Conservation (phyloP, 2,113 vertebrate species). For the Pituophis catenifer region DNA sequence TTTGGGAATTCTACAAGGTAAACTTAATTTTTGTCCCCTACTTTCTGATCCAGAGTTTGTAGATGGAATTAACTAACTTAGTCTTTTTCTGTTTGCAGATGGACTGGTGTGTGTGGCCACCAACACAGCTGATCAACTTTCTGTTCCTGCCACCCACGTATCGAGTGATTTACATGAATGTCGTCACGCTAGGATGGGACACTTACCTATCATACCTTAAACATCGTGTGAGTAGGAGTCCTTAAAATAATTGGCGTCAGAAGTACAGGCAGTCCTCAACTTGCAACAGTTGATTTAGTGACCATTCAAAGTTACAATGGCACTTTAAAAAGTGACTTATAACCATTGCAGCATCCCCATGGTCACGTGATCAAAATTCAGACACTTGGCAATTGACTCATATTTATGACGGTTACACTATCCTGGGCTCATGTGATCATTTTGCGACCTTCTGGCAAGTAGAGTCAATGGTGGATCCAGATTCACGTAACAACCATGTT, state of each 20-base stretch:
- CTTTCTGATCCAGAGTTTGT: rapidly evolving
- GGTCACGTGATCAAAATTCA: neutral
- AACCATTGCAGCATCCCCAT: neutral
- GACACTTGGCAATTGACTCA: neutral
- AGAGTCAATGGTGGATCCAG: neutral
- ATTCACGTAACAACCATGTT: neutral
- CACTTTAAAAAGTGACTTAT: neutral
- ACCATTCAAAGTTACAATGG: neutral
- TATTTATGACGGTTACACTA: neutral
- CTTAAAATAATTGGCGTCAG: neutral
- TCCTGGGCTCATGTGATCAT: neutral
- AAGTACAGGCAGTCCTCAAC: neutral
- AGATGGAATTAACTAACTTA: rapidly evolving
- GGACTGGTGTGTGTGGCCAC: conserved; percentile 89
- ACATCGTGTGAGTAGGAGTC: conserved; percentile 75
- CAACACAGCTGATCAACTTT: conserved; percentile 87
- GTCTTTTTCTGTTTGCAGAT: conserved; percentile 57
- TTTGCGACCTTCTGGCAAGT: neutral
- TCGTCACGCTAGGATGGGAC: conserved; percentile 90
- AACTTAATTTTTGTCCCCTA: rapidly evolving
- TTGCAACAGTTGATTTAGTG: neutral
- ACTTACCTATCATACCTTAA: conserved; percentile 91
- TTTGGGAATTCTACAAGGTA: conserved; percentile 93
- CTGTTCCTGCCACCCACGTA: conserved; percentile 82
- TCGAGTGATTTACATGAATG: conserved; percentile 86